A percentile compares a stretch with the other conserved stretches of the same genome.
phyloP scores from a whole-genome alignment of 37 sponge, comb jelly and placozoan species.

The Agelas oroides region DNA sequence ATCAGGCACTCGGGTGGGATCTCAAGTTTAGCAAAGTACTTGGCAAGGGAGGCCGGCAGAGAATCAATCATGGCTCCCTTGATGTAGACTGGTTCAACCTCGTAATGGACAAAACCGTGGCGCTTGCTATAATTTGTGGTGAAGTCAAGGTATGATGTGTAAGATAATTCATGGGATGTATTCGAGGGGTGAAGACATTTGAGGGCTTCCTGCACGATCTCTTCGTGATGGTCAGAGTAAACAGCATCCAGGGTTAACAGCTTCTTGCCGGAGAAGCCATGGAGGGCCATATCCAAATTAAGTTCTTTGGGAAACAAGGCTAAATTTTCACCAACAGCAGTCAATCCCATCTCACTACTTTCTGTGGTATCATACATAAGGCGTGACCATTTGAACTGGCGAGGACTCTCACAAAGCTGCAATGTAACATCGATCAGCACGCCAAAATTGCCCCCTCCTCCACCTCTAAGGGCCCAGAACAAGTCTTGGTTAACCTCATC shows the following conservation, averaged over 20 bases:
- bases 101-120: constrained; percentile 43
- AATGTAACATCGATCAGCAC: constrained; percentile 20
- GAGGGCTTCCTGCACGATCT: constrained; percentile 8
- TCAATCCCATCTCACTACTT: constrained; percentile 5
- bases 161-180: neutral
- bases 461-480: constrained; percentile 66
- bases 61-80: constrained; percentile 26
- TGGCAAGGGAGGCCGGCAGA: constrained; percentile 7
- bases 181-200: constrained; percentile 1
- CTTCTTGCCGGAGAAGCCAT: constrained; percentile 19
- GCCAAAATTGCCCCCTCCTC: constrained; percentile 76
- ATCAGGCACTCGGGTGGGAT: constrained; percentile 12
- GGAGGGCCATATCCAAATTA: constrained; percentile 36
- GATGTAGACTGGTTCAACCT: constrained; percentile 34
- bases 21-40: neutral
- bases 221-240: constrained; percentile 40
- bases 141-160: constrained; percentile 4
- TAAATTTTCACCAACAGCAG: neutral
- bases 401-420: neutral
- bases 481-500: constrained; percentile 54
- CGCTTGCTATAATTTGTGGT: constrained; percentile 14
- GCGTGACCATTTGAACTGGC: constrained; percentile 7
- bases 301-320: constrained; percentile 23
- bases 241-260: constrained; percentile 34
- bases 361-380: constrained; percentile 26